Conservation (phyloP, 2,113 vertebrate species). For the Ictalurus furcatus region DNA sequence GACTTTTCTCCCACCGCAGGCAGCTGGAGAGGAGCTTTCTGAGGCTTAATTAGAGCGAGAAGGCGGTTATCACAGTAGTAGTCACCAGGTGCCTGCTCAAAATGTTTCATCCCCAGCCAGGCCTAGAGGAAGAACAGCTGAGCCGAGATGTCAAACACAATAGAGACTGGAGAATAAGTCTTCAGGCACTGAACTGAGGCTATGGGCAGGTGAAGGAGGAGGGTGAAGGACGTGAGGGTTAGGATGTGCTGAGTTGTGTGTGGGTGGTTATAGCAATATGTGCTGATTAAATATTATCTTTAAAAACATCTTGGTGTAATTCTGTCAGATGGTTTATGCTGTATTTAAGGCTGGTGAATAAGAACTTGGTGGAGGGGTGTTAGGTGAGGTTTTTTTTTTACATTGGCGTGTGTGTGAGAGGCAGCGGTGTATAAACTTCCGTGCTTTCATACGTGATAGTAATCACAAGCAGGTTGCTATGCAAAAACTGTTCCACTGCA, state of each 20-base stretch:
- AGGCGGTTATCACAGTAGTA: conserved; percentile 64
- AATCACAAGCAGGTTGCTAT: background rate
- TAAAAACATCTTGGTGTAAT: background rate
- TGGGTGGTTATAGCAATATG: conserved; percentile 20
- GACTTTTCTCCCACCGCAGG: conserved; percentile 58
- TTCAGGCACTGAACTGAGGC: conserved; percentile 33
- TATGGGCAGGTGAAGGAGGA: conserved; percentile 23
- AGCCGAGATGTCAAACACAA: conserved; percentile 66
- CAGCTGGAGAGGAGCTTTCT: conserved; percentile 58
- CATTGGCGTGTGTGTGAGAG: conserved; percentile 22
- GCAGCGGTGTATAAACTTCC: background rate
- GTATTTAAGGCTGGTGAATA: conserved; percentile 29
- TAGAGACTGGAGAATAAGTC: conserved; percentile 54
- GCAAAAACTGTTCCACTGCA: background rate
- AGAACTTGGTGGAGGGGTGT: conserved; percentile 26
- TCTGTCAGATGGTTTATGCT: conserved; percentile 12
- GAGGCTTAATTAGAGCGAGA: conserved; percentile 66
- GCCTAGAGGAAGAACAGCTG: conserved; percentile 56
- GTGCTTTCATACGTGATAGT: background rate
- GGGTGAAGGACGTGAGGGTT: background rate
- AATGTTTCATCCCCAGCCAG: conserved; percentile 66
- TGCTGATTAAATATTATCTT: conserved; percentile 29
- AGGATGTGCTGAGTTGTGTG: conserved; percentile 49
- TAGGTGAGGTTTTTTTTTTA: background rate
- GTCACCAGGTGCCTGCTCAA: conserved; percentile 59